Conservation (phyloP, 2,888 invertebrate genomes). For the Leucozona laternaria region DNA sequence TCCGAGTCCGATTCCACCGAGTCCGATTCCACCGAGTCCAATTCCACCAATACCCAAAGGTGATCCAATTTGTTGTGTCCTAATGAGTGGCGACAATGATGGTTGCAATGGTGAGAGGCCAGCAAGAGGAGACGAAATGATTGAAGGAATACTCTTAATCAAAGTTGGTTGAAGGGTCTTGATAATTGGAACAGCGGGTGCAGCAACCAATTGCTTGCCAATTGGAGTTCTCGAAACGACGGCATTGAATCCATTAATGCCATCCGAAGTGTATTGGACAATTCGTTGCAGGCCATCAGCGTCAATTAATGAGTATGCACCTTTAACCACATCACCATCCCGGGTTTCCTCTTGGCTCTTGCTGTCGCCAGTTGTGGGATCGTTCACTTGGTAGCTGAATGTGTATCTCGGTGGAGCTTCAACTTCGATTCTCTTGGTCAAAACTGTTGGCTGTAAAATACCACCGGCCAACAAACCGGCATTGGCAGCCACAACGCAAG, state of each 20-base stretch:
- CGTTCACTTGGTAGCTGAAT: conserved; percentile 77
- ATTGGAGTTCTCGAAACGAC: conserved; percentile 73
- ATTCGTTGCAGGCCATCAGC: conserved; percentile 76
- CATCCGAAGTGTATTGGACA: conserved; percentile 77
- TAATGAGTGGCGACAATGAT: conserved; percentile 34
- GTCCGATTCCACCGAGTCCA: too few relatives aligned
- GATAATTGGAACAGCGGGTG: conserved; percentile 52
- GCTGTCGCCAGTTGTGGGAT: conserved; percentile 77
- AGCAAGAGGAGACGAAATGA: conserved; percentile 14
- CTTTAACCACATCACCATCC: conserved; percentile 77
- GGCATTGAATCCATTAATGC: conserved; percentile 77
- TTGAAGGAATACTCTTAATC: conserved; percentile 44
- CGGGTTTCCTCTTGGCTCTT: conserved; percentile 77
- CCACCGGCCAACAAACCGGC: conserved; percentile 30
- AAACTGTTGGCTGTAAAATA: conserved; percentile 32
- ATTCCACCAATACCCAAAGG: too few relatives aligned
- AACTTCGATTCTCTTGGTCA: conserved; percentile 21
- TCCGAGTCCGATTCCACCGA: conserved; percentile 11
- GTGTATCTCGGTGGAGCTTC: conserved; percentile 74
- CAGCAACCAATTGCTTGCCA: conserved; percentile 61
- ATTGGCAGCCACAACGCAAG: conserved; percentile 24
- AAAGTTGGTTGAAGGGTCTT: conserved; percentile 63
- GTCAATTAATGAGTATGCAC: conserved; percentile 77
- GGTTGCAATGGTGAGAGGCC: conserved; percentile 13
- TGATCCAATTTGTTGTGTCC: conserved; percentile 13